phyloP scores from a whole-genome alignment of 2,888 invertebrate species.

The Caenorhabditis sinica region DNA sequence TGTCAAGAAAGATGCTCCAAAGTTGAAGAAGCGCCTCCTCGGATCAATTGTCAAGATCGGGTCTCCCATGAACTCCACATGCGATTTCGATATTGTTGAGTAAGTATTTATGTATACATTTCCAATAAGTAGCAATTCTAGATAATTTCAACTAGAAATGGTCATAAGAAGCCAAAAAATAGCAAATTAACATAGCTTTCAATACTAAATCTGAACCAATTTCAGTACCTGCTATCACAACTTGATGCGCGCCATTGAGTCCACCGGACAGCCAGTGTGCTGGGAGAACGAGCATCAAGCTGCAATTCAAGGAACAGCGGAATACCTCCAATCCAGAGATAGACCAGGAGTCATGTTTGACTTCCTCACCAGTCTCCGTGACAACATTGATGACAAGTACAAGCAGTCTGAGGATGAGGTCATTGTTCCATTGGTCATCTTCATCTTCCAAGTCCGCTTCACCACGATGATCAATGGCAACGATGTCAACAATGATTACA shows the following conservation, averaged over 20 bases:
- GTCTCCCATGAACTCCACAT: neutral
- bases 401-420: neutral
- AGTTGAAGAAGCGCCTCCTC: slow-evolving; percentile 10
- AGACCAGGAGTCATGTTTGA: neutral
- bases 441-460: slow-evolving; percentile 23
- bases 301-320: neutral
- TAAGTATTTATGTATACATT: neutral
- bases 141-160: too few species aligned
- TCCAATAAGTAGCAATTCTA: too few species aligned
- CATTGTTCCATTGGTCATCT: slow-evolving; percentile 17
- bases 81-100: neutral
- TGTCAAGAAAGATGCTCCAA: neutral
- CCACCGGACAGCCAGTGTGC: slow-evolving; percentile 1
- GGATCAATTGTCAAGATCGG: slow-evolving; percentile 20
- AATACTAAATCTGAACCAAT: too few species aligned
- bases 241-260: slow-evolving; percentile 18
- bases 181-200: too few species aligned
- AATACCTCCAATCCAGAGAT: neutral
- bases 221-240: slow-evolving; percentile 13
- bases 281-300: slow-evolving; percentile 5
- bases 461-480: neutral
- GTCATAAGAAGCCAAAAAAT: too few species aligned
- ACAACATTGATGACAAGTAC: neutral
- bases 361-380: neutral
- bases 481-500: slow-evolving; percentile 24